Percentiles rank a stretch among this genome's conserved stretches.
These are phyloP conservation scores for Decapterus maruadsi DNA, from an alignment of 2,797 vertebrate genomes.

Conservation along the genomic window DNA sequence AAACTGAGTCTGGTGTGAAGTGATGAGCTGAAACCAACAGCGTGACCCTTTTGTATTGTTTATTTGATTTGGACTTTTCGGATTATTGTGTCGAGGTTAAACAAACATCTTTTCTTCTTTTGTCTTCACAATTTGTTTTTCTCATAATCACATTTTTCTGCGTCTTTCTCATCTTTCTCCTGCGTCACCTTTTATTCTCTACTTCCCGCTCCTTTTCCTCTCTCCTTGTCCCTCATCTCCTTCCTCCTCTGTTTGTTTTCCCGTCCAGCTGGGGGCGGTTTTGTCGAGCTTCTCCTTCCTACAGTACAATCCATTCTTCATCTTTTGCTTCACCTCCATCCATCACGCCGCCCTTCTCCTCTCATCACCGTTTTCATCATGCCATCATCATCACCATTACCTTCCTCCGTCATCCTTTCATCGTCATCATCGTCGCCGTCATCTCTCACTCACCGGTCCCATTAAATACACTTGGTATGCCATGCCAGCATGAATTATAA, in stretches of 20 bases:
- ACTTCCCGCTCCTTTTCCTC: not conserved
- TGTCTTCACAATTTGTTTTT: conserved; percentile 2
- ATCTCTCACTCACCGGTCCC: not conserved
- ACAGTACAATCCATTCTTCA: not conserved
- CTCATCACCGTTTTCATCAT: not conserved
- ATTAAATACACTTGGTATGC: conserved; percentile 1
- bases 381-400: not conserved
- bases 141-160: not conserved
- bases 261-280: not conserved
- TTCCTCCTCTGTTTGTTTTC: conserved; percentile 17
- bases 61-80: not conserved
- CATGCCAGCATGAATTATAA: not conserved
- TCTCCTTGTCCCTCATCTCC: conserved; percentile 19
- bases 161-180: not conserved
- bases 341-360: not conserved
- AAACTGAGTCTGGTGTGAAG: not conserved
- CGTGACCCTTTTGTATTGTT: not conserved
- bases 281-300: not conserved
- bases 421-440: conserved; percentile 30
- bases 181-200: not conserved
- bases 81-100: not conserved
- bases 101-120: not conserved
- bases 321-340: not conserved
- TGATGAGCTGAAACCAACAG: not conserved
- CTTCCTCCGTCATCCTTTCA: not conserved